phyloP scores from a whole-genome alignment of 2,113 vertebrate species.

The Neopipo cinnamomea region DNA sequence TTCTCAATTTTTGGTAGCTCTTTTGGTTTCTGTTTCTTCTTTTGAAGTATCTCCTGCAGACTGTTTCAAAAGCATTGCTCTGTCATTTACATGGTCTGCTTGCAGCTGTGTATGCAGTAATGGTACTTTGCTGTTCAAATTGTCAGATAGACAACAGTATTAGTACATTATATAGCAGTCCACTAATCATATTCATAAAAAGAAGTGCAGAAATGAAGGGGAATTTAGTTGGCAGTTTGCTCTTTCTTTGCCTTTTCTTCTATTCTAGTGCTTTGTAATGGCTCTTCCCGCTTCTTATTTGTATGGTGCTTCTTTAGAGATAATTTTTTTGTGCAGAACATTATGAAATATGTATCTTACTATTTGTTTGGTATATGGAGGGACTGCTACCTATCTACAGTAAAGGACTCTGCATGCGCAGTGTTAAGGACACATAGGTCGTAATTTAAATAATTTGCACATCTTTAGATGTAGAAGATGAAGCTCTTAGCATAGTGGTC shows the following conservation, averaged over 20 bases:
- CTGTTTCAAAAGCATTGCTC: not conserved
- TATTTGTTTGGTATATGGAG: not conserved
- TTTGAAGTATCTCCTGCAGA: not conserved
- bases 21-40: not conserved
- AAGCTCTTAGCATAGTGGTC: not conserved
- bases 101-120: not conserved
- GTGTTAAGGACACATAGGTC: not conserved
- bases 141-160: not conserved
- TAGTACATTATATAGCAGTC: not conserved
- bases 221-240: not conserved
- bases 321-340: not conserved
- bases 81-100: not conserved
- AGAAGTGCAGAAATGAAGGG: not conserved
- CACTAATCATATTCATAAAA: not conserved
- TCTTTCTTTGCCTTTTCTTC: not conserved
- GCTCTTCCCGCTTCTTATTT: not conserved
- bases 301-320: not conserved
- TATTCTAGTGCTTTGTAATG: not conserved
- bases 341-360: not conserved
- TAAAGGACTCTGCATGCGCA: not conserved
- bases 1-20: not conserved
- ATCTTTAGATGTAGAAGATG: not conserved
- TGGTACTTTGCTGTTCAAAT: not conserved
- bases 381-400: not conserved
- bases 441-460: not conserved